Evolutionary conservation across 2,888 invertebrate genomes (phyloP), one percentile per base, ranked within the genome.

Genomic region (Leptogaster cylindrica): DNA sequence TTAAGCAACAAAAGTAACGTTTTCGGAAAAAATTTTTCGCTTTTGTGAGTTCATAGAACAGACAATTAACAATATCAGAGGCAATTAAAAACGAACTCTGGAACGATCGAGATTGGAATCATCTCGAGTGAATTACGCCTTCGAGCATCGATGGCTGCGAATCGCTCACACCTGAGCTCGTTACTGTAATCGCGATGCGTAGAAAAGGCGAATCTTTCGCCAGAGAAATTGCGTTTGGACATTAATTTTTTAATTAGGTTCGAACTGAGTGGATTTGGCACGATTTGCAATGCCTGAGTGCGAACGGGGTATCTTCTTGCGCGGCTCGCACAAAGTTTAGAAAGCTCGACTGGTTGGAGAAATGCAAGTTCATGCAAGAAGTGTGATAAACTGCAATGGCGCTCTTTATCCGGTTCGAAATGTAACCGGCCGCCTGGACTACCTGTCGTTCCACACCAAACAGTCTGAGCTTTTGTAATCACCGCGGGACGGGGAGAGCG

Each of bases 181-280:
- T n/a, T n/a, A n/a, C n/a, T n/a, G n/a, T n/a, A n/a, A n/a, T n/a
- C n/a, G 16, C 6, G 46, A 4, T 46, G 46, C 46, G 46, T 46
- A 20, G 7, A 46, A 14, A 18, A 46, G 10, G 1, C 18, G 18
- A 3, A 20, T 10, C 16, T 20, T 6, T 14, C 7, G 46, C 8
- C 18, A 20, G 46, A 46, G 46, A 46, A 46, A 46, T 46, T 46
- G 6, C 20, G 46, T 18, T 46, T 6, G 20, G 46, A 20, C 18
- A 46, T 46, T 46, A 14, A 46, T 46, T 46, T 46, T 46, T 10
- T 20, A 46, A 46, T 46, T 46, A 46, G 46, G 16, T 8, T 20
- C 12, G 46, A 20, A 3, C 46, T 10, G 46, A 46, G 2, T 46
- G 20, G 10, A 20, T 8, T 46, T n/a, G 18, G 10, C 46, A 18